Conservation (phyloP, 2,888 invertebrate genomes). For the Agrotis ipsilon region DNA sequence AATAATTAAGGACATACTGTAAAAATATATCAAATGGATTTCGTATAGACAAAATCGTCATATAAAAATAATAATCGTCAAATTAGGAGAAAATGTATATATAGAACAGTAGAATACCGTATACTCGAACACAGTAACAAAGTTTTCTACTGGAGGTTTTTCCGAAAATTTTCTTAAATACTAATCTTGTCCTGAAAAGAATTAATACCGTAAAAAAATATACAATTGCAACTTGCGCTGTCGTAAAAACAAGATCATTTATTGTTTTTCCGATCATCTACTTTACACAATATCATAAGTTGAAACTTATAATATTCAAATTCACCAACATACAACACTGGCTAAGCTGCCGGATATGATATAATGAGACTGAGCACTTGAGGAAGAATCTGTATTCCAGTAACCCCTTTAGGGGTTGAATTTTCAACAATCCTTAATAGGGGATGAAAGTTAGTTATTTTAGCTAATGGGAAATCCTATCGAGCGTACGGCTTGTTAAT, state of each 20-base stretch:
- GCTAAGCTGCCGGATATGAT: neutral
- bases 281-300: no score
- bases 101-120: slow-evolving; percentile 21
- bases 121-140: slow-evolving; percentile 26
- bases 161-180: no score
- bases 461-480: neutral
- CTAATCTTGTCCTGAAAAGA: no score
- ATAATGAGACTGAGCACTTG: no score
- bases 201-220: no score
- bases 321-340: neutral
- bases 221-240: no score
- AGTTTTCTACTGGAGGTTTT: slow-evolving; percentile 15
- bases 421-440: neutral
- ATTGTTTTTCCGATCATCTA: no score
- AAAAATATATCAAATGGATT: slow-evolving; percentile 12
- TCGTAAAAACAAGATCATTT: no score
- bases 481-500: neutral
- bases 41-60: neutral
- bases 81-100: slow-evolving; percentile 12
- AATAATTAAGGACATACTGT: slow-evolving; percentile 12
- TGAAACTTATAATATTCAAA: neutral
- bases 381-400: neutral
- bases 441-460: neutral
- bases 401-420: neutral
- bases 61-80: slow-evolving; percentile 10